Base-by-base conservation (phyloP, 1,140 invertebrate genomes). In the Zaprionus taronus region DNA sequence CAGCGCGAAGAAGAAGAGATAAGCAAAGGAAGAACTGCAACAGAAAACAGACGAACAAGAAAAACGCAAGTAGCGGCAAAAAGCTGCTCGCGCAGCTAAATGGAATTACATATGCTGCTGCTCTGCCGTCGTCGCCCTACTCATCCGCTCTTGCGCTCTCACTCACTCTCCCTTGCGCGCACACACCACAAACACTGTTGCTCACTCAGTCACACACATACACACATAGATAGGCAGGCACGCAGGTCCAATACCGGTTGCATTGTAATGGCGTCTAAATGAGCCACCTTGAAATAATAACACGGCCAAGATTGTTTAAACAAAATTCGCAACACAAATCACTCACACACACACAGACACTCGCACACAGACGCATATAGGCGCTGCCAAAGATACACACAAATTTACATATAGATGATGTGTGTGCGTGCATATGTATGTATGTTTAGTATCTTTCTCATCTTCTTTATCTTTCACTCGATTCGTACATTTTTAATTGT, bases 241-340 rank as follows among this genome's bases (percentile, higher is more conserved):
- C 64, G 31, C 61, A 83, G 64, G 49, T 49, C 55, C 77, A 80
- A 83, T 87, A 87, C 83, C 83, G 83, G 83, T 87, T 87, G 83
- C 80, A 70, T 79, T 76, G 72, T 79, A 77, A 86, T 87, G 83
- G 83, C 78, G 78, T 73, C 80, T 72, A 87, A 79, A 87, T 81
- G 80, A 80, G 74, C 78, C 84, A 89, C 84, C 84, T 89, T 89
- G 81, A 90, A 78, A 67, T 78, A 78, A 72, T 66, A 75, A 78
- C 85, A 89, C 79, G 84, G 84, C 85, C 85, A 90, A 87, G 78
- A 81, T 90, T 90, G 69, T 84, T 84, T 85, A 90, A 90, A 89
- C 86, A 79, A 84, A 90, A 79, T 67, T 82, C 77, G 62, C 61
- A 77, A 87, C 73, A 60, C 58, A 68, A 57, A 34, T 38, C 41